Evolutionary conservation across 2,113 vertebrate genomes (phyloP).

Genomic region (Mustela lutreola): DNA sequence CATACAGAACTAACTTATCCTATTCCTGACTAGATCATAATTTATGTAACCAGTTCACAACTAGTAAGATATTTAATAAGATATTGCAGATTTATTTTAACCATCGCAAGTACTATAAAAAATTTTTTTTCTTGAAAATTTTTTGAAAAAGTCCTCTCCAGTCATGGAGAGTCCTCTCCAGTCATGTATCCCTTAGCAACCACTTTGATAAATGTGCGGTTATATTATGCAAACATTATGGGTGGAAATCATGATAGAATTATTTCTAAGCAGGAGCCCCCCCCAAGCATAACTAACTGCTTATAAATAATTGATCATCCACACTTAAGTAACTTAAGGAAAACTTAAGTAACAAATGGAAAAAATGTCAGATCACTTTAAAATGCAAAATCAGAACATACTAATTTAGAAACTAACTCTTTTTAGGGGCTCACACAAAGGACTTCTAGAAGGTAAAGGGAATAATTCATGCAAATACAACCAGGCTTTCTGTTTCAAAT

Average conservation of each 20-base stretch:
- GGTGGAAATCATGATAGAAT: neutral
- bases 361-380: neutral
- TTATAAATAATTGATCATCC: neutral
- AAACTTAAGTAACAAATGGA: neutral
- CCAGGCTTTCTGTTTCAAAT: slow-evolving; percentile 12
- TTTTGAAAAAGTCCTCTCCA: neutral
- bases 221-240: neutral
- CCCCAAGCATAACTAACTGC: neutral
- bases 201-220: neutral
- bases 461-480: neutral
- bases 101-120: neutral
- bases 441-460: neutral
- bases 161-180: neutral
- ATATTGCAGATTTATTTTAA: neutral
- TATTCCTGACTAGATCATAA: neutral
- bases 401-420: neutral
- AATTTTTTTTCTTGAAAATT: neutral
- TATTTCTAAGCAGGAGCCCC: neutral
- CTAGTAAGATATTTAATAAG: neutral
- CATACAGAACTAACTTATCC: neutral
- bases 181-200: neutral
- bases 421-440: neutral
- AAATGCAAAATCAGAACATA: slow-evolving; percentile 9
- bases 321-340: neutral
- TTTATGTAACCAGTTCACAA: neutral